Evolutionary conservation across 2,113 vertebrate genomes (phyloP), one percentile per base, ranked within the genome.

Genomic region (Hiodon alosoides): DNA sequence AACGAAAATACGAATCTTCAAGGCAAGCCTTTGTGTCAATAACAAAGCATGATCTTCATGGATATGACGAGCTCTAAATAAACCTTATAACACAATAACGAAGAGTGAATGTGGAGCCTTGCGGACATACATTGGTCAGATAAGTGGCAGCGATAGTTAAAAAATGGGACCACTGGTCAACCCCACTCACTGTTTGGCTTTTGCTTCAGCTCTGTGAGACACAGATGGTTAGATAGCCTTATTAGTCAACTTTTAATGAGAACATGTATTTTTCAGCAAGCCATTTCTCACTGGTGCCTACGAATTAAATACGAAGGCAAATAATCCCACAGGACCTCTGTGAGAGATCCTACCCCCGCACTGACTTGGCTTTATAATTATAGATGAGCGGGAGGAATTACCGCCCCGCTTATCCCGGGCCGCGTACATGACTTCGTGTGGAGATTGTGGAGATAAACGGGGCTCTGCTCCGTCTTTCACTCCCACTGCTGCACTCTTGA

Each of bases 331-430:
- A 13, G 79, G 75, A 84, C 80, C 2, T 10, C 72, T 77, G 79
- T 84, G 81, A 84, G 81, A 88, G 87, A 88, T 89, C 81, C 84
- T 79, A 71, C 76, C 75, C 59, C 58, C 80, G 82, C 79, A 83
- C 72, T 76, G 80, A 85, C 83, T 85, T 77, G 87, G 83, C 76
- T 81, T 81, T 82, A 73, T 86, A 88, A 88, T 90, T 85, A 89
- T 85, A 67, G 75, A 77, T 70, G 62, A 71, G 66, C 82, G 86
- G 82, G 85, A 86, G 85, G 90, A 91, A 90, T 89, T 82, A 82
- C 71, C 77, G 67, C 60, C 31, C 74, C 64, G 69, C 77, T 79
- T 86, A 81, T 85, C 84, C 81, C 71, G 71, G 31, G 80, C 55
- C 79, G 75, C 0, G 78, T 78, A 74, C 79, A 31, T 77, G 78